A percentile compares a stretch with the other conserved stretches of the same genome.
Conservation (phyloP, 2,888 invertebrate species). For the Schizaphis graminum region DNA sequence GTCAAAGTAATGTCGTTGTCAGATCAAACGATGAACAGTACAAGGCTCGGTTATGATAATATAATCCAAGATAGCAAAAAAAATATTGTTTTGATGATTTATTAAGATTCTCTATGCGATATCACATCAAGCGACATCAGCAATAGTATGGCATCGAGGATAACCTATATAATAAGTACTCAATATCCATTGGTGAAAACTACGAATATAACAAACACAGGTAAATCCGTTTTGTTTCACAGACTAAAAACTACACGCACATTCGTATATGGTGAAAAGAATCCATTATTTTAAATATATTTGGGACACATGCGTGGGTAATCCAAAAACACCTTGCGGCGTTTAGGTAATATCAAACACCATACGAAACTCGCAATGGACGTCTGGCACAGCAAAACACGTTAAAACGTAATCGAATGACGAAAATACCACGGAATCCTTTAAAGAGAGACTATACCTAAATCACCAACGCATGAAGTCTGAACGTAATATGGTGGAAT, state of each 20-base stretch:
- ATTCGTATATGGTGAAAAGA: not conserved
- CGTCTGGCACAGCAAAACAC: not conserved
- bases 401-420: not conserved
- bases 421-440: not conserved
- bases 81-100: no score
- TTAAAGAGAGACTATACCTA: not conserved
- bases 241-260: not conserved
- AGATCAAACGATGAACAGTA: not conserved
- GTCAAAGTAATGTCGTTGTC: not conserved
- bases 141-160: not conserved
- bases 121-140: not conserved
- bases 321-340: not conserved
- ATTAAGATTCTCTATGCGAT: not conserved
- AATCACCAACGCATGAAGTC: not conserved
- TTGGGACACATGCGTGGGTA: not conserved
- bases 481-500: not conserved
- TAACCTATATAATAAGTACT: not conserved
- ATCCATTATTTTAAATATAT: constrained; percentile 6
- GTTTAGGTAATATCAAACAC: not conserved
- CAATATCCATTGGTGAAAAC: not conserved
- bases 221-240: not conserved
- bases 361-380: not conserved
- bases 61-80: not conserved
- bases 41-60: not conserved
- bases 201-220: not conserved